Percentiles rank a stretch among this genome's conserved stretches.
Evolutionary conservation across 2,797 vertebrate species (phyloP).

Genomic region (Botia almorhae): DNA sequence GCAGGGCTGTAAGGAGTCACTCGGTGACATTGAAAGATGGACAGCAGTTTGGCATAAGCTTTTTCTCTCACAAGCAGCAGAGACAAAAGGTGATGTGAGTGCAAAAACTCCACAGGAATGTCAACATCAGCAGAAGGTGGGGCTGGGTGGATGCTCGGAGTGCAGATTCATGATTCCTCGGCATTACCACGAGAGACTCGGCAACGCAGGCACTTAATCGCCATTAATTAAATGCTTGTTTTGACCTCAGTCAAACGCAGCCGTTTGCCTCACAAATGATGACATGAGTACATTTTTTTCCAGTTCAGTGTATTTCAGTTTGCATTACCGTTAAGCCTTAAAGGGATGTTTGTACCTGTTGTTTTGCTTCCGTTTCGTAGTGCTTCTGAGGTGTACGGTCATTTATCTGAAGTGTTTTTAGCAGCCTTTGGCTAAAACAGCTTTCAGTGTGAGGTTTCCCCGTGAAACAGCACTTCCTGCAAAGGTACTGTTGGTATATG

Average conservation of each 20-base stretch:
- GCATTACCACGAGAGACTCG: slow-evolving; percentile 35
- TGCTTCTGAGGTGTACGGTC: slow-evolving; percentile 34
- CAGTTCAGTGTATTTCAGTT: slow-evolving; percentile 35
- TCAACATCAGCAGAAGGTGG: slow-evolving; percentile 58
- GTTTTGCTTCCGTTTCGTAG: slow-evolving; percentile 20
- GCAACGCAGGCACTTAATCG: slow-evolving; percentile 50
- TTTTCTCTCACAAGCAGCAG: slow-evolving; percentile 52
- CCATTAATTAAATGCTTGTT: slow-evolving; percentile 49
- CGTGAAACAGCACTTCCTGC: slow-evolving; percentile 19
- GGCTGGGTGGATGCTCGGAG: slow-evolving; percentile 44
- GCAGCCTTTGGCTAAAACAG: slow-evolving; percentile 49
- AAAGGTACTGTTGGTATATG: slow-evolving; percentile 51
- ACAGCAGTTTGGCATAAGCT: slow-evolving; percentile 50
- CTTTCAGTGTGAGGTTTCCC: slow-evolving; percentile 31
- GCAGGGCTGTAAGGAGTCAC: slow-evolving; percentile 31
- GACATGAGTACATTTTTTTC: slow-evolving; percentile 27
- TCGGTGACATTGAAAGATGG: slow-evolving; percentile 53
- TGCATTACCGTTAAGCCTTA: slow-evolving; percentile 40
- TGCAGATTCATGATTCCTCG: slow-evolving; percentile 57
- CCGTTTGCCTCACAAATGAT: slow-evolving; percentile 37
- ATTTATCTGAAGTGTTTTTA: slow-evolving; percentile 38
- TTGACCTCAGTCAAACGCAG: slow-evolving; percentile 49
- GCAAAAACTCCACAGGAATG: slow-evolving; percentile 49
- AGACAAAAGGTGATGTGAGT: slow-evolving; percentile 56
- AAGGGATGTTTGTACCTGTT: slow-evolving; percentile 43